Percentiles rank a stretch among this genome's conserved stretches.
phyloP scores from a whole-genome alignment of 2,888 invertebrate species.

The Hirudinaria manillensis region DNA sequence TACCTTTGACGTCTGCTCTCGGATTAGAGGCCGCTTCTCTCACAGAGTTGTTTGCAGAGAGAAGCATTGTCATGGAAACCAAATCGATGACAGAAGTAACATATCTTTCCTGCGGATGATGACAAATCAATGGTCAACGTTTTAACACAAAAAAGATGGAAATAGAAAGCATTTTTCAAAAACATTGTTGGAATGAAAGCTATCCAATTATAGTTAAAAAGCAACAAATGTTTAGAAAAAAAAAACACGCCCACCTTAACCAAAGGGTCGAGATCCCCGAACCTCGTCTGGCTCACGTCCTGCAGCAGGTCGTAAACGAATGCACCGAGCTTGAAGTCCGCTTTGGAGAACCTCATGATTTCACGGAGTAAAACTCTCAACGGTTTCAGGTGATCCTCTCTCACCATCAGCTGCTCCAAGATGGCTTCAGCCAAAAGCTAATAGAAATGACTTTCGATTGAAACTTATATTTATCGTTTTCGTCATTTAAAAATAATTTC shows the following conservation, averaged over 20 bases:
- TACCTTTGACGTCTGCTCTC: slow-evolving; percentile 54
- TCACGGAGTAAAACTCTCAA: slow-evolving; percentile 79
- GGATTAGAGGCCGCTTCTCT: slow-evolving; percentile 59
- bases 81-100: slow-evolving; percentile 78
- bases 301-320: slow-evolving; percentile 73
- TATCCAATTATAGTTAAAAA: too few species aligned
- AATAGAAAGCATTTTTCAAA: not conserved
- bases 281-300: slow-evolving; percentile 48
- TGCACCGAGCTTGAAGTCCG: slow-evolving; percentile 72
- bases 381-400: slow-evolving; percentile 81
- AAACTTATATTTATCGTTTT: too few species aligned
- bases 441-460: slow-evolving; percentile 19
- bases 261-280: slow-evolving; percentile 49
- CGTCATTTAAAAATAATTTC: too few species aligned
- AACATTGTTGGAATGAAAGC: too few species aligned
- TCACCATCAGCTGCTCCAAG: slow-evolving; percentile 70
- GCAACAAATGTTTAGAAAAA: too few species aligned
- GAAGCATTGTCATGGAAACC: slow-evolving; percentile 74
- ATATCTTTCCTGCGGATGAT: slow-evolving; percentile 63
- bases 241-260: slow-evolving; percentile 45
- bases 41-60: slow-evolving; percentile 67
- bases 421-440: slow-evolving; percentile 56
- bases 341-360: slow-evolving; percentile 74
- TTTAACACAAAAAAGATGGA: not conserved
- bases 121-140: slow-evolving; percentile 8